Conservation (phyloP, 2,888 invertebrate genomes). For the Erebia epiphron region DNA sequence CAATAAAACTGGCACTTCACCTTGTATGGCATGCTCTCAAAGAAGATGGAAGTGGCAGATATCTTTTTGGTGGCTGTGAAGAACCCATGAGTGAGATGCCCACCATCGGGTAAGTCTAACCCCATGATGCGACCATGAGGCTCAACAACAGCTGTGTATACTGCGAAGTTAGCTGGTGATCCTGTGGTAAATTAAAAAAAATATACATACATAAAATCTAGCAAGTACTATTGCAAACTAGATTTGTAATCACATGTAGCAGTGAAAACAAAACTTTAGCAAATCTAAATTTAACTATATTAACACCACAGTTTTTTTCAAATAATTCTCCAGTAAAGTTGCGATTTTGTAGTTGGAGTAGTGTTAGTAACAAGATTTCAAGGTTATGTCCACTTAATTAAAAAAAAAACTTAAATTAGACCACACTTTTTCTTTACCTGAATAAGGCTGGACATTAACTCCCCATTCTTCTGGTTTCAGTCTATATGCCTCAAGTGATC, state of each 20-base stretch:
- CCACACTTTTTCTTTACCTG: slow-evolving; percentile 77
- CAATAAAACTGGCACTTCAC: slow-evolving; percentile 63
- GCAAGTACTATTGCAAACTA: too few species aligned
- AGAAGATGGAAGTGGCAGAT: slow-evolving; percentile 98
- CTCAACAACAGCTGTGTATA: slow-evolving; percentile 94
- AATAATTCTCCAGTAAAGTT: too few species aligned
- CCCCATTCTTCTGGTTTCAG: slow-evolving; percentile 95
- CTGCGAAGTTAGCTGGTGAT: slow-evolving; percentile 98
- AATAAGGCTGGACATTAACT: slow-evolving; percentile 98
- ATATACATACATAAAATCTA: too few species aligned
- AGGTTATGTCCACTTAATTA: too few species aligned
- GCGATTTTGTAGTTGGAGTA: too few species aligned
- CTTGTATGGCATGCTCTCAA: slow-evolving; percentile 99
- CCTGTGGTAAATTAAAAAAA: slow-evolving; percentile 59
- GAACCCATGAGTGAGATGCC: slow-evolving; percentile 96
- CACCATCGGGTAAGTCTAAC: slow-evolving; percentile 97
- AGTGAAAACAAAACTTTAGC: too few species aligned
- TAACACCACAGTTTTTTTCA: too few species aligned
- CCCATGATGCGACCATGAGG: slow-evolving; percentile 99
- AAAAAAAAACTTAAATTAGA: too few species aligned
- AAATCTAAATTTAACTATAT: too few species aligned
- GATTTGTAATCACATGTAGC: too few species aligned
- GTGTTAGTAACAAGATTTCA: too few species aligned
- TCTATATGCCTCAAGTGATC: slow-evolving; percentile 92
- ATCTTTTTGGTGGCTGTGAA: slow-evolving; percentile 95